Evolutionary conservation across 2,797 vertebrate species (phyloP).

Genomic region (Cichlasoma orientale): DNA sequence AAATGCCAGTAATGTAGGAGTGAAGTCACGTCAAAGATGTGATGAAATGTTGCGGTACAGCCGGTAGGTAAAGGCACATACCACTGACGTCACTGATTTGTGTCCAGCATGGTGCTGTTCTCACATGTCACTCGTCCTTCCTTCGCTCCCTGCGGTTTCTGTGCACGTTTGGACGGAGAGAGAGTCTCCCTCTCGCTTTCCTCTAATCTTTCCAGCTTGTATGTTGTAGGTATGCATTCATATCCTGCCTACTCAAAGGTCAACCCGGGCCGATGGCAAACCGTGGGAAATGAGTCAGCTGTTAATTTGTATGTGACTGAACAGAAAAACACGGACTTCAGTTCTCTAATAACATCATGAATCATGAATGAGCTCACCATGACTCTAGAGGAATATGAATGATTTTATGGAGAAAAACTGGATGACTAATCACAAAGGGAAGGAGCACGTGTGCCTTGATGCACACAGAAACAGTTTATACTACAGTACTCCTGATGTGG

Average conservation of each 20-base stretch:
- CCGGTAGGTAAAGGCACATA: background rate
- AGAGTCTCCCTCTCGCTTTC: background rate
- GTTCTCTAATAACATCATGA: background rate
- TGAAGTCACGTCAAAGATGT: background rate
- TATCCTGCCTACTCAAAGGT: conserved; percentile 20
- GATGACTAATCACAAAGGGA: background rate
- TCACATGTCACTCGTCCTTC: background rate
- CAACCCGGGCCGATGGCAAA: background rate
- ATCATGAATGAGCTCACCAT: conserved; percentile 10
- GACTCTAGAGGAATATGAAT: background rate
- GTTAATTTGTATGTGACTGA: conserved; percentile 20
- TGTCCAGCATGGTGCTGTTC: background rate
- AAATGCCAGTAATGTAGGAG: background rate
- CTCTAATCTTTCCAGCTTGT: background rate
- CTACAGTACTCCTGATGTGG: background rate
- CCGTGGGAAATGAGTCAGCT: conserved; percentile 22
- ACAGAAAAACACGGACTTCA: conserved; percentile 5
- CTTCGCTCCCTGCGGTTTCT: background rate
- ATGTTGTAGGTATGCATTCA: conserved; percentile 7
- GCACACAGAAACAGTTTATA: background rate
- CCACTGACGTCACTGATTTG: background rate
- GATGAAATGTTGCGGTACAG: background rate
- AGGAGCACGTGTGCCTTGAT: background rate
- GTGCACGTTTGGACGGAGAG: background rate
- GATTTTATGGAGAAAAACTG: background rate